A percentile compares a stretch with the other conserved stretches of the same genome.
These are phyloP conservation scores for Acanthacorydalis orientalis DNA, from an alignment of 2,888 invertebrate species.

Conservation along the genomic window DNA sequence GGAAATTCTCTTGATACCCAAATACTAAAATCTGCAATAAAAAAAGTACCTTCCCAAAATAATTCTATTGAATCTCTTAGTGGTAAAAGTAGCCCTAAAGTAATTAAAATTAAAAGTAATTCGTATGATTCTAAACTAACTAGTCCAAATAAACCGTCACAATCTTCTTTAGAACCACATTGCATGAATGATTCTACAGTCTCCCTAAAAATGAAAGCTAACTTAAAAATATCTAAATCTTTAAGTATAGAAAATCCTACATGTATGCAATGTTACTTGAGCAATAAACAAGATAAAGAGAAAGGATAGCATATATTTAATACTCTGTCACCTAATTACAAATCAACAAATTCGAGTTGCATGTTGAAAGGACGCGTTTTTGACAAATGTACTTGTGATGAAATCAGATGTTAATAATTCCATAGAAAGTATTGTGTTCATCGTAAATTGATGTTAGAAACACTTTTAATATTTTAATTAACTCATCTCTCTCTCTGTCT, in stretches of 20 bases:
- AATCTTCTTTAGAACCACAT: slow-evolving; percentile 17
- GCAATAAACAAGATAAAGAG: slow-evolving; percentile 33
- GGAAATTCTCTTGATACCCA: neutral
- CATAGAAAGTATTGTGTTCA: too few relatives aligned
- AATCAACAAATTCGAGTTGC: slow-evolving; percentile 7
- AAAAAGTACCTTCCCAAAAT: slow-evolving; percentile 5
- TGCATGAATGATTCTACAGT: slow-evolving; percentile 23
- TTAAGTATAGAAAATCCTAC: slow-evolving; percentile 51
- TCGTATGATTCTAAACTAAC: slow-evolving; percentile 4
- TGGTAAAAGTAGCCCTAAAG: slow-evolving; percentile 3
- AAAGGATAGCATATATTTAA: slow-evolving; percentile 22
- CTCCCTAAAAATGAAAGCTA: slow-evolving; percentile 21
- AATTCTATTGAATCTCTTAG: slow-evolving; percentile 3
- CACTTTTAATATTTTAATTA: too few relatives aligned
- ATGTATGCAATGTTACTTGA: slow-evolving; percentile 56
- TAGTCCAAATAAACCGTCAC: slow-evolving; percentile 4
- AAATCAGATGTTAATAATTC: slow-evolving; percentile 19
- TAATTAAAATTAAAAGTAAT: slow-evolving; percentile 6
- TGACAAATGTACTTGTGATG: slow-evolving; percentile 17
- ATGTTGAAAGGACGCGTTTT: slow-evolving; percentile 9
- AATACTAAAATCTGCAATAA: slow-evolving; percentile 1
- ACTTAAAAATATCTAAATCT: slow-evolving; percentile 33
- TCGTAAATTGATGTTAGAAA: too few relatives aligned
- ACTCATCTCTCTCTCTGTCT: neutral
- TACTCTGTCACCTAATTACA: slow-evolving; percentile 10